Conservation (phyloP, 2,797 vertebrate genomes). For the Schizopygopsis pylzovi region DNA sequence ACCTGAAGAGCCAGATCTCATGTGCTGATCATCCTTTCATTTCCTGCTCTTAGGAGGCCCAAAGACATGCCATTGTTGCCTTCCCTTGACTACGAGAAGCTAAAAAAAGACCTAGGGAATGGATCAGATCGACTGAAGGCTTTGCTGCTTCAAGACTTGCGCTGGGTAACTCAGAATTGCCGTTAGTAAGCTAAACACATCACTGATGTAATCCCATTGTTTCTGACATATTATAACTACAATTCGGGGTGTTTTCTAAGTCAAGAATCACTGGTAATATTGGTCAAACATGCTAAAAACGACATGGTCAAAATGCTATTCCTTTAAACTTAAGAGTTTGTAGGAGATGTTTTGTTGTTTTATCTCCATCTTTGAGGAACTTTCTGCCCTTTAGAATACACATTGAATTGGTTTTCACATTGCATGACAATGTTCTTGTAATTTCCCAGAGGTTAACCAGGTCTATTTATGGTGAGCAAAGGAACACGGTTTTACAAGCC, state of each 20-base stretch:
- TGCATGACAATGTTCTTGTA: conserved; percentile 7
- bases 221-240: not conserved
- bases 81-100: conserved; percentile 93
- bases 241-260: no score
- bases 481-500: conserved; percentile 92
- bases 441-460: conserved; percentile 87
- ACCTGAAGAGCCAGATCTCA: not conserved
- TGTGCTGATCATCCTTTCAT: not conserved
- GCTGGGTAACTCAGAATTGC: conserved; percentile 86
- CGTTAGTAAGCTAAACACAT: not conserved
- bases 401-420: not conserved
- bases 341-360: not conserved
- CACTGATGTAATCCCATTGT: not conserved
- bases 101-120: conserved; percentile 90
- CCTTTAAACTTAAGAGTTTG: no score
- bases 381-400: not conserved
- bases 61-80: conserved; percentile 92
- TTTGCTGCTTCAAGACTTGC: conserved; percentile 91
- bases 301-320: not conserved
- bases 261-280: not conserved
- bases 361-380: not conserved
- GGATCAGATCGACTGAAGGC: conserved; percentile 86
- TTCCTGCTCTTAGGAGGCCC: conserved; percentile 75
- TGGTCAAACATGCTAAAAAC: not conserved
- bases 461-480: conserved; percentile 93